These are phyloP conservation scores for Eulemur albifrons DNA, from an alignment of 2,797 vertebrate genomes.

Conservation along the genomic window DNA sequence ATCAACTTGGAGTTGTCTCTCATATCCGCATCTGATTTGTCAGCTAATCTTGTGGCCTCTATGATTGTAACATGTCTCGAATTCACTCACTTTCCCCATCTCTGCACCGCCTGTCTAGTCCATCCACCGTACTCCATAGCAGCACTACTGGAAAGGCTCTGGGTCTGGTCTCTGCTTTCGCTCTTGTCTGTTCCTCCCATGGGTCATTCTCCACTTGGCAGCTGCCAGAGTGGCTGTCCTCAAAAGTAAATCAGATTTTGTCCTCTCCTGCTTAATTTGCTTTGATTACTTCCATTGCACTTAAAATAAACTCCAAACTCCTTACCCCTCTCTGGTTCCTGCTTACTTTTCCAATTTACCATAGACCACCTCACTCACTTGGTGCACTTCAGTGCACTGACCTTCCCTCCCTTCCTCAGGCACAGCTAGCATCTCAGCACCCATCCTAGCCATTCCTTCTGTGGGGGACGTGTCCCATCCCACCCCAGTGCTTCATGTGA, in stretches of 20 bases:
- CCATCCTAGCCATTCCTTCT: background rate
- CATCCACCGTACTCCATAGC: background rate
- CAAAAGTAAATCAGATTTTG: background rate
- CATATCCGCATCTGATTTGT: background rate
- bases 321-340: background rate
- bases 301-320: background rate
- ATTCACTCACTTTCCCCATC: background rate
- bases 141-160: background rate
- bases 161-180: background rate
- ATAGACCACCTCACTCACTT: accelerated
- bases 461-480: accelerated
- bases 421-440: background rate
- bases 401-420: background rate
- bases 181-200: background rate
- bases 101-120: background rate
- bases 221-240: background rate
- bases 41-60: background rate
- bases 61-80: too few relatives aligned
- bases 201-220: background rate
- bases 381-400: too few relatives aligned
- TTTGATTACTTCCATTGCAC: background rate
- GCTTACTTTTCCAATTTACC: background rate
- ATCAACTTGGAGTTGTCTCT: background rate
- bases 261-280: background rate
- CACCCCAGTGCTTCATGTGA: background rate